phyloP scores from a whole-genome alignment of 1,140 invertebrate species.

The Calosoma granatense region DNA sequence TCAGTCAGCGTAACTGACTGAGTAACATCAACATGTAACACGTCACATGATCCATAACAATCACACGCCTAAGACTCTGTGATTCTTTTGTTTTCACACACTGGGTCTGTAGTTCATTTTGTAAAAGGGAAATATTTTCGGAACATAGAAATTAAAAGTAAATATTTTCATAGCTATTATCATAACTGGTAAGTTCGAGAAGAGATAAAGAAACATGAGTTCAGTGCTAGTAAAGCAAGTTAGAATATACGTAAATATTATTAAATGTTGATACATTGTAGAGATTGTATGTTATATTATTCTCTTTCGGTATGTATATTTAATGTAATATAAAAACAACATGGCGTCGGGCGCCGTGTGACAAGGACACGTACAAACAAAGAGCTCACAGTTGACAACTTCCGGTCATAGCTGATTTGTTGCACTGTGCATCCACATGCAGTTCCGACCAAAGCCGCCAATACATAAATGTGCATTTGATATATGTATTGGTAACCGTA shows the following conservation, averaged over 20 bases:
- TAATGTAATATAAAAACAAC: not conserved
- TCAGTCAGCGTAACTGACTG: not conserved
- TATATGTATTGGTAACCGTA: no score
- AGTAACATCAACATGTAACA: not conserved
- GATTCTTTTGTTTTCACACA: not conserved
- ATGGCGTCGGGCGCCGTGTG: not conserved
- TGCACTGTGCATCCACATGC: not conserved
- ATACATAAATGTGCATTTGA: not conserved
- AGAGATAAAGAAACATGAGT: no score
- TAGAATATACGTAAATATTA: not conserved
- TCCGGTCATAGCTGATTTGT: not conserved
- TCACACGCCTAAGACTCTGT: not conserved
- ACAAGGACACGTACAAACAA: not conserved
- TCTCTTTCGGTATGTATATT: no score
- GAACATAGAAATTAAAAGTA: not conserved
- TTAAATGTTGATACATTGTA: no score
- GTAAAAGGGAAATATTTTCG: not conserved
- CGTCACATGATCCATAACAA: not conserved
- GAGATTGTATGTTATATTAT: no score
- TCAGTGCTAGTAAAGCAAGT: no score
- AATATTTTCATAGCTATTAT: no score
- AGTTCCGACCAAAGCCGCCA: not conserved
- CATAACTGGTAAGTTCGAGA: no score
- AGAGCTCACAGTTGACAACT: not conserved
- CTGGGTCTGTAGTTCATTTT: no score